Conservation (phyloP, 2,797 vertebrate species). For the Vespertilio murinus region DNA sequence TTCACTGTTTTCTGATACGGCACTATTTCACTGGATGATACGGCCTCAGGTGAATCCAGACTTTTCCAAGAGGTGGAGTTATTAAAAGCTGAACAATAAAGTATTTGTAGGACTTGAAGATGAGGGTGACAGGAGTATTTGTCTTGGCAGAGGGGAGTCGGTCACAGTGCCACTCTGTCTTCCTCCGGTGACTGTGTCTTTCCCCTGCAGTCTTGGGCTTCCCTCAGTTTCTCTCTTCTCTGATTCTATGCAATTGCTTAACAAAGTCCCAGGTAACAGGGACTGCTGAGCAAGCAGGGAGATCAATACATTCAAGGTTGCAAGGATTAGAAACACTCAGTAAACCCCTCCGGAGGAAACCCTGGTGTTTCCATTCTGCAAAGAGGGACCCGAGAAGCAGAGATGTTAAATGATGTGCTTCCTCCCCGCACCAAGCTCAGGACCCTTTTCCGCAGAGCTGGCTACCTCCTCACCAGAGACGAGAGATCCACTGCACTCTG, state of each 20-base stretch:
- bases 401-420: background rate
- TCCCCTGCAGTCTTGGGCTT: background rate
- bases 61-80: background rate
- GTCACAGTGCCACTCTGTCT: background rate
- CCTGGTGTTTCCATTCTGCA: background rate
- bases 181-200: background rate
- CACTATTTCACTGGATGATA: background rate
- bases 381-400: background rate
- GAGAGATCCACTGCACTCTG: background rate
- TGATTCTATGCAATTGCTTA: background rate
- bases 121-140: background rate
- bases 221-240: background rate
- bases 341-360: background rate
- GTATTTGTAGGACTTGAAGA: background rate
- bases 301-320: background rate
- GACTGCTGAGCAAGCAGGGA: background rate
- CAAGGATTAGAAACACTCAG: background rate
- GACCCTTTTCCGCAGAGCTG: background rate
- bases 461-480: background rate
- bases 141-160: background rate
- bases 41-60: background rate
- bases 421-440: background rate
- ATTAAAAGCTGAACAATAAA: constrained; percentile 15
- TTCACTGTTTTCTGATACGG: background rate
- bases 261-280: background rate